Conservation (phyloP, 2,797 vertebrate genomes). For the Tragelaphus oryx region DNA sequence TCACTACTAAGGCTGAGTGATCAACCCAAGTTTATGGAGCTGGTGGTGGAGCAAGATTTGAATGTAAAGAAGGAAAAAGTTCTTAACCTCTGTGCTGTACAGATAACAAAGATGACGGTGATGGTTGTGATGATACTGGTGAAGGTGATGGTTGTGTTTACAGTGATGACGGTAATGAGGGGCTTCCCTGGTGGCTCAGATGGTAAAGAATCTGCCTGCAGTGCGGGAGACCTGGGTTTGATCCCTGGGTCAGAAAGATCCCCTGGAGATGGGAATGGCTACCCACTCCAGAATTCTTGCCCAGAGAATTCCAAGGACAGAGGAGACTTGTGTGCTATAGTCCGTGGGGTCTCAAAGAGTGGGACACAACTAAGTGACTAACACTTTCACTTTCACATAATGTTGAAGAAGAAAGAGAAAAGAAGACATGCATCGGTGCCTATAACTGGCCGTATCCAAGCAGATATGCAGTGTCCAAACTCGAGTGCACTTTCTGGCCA, state of each 20-base stretch:
- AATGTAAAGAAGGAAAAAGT: background rate
- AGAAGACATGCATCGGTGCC: background rate
- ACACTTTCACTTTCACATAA: background rate
- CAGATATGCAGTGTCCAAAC: background rate
- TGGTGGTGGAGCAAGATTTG: background rate
- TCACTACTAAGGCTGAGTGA: background rate
- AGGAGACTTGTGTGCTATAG: background rate
- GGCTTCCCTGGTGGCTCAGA: background rate
- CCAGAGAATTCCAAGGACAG: background rate
- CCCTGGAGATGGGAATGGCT: background rate
- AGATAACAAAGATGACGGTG: background rate
- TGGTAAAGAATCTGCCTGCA: background rate
- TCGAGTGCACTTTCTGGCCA: background rate
- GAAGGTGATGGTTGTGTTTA: no score
- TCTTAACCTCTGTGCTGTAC: background rate
- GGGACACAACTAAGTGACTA: background rate
- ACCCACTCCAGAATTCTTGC: background rate
- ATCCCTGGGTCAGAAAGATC: background rate
- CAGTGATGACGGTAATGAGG: rapidly evolving
- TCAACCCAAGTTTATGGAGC: background rate
- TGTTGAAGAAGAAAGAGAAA: background rate
- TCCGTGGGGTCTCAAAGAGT: background rate
- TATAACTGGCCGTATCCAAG: background rate
- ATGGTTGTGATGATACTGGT: no score
- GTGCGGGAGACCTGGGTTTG: background rate